These are phyloP conservation scores for Achroia grisella DNA, from an alignment of 1,140 invertebrate genomes.

Conservation along the genomic window DNA sequence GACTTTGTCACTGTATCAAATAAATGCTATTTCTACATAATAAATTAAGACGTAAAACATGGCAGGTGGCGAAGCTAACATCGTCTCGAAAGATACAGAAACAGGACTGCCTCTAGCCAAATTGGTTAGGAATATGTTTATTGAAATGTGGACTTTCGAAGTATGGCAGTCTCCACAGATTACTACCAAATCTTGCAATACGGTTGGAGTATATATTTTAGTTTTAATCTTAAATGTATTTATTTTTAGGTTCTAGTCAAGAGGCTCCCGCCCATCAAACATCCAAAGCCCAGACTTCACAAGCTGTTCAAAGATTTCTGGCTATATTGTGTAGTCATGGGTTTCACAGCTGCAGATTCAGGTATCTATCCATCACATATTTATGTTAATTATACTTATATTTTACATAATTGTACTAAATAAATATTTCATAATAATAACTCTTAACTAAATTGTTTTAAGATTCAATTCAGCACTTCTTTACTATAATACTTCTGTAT, in stretches of 20 bases:
- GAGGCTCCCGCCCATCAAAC: conserved; percentile 90
- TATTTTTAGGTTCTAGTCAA: conserved; percentile 77
- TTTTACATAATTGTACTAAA: conserved; percentile 21
- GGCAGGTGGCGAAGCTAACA: too few relatives aligned
- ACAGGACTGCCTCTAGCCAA: too few relatives aligned
- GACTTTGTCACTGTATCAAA: too few relatives aligned
- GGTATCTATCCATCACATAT: conserved; percentile 57
- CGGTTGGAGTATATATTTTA: too few relatives aligned
- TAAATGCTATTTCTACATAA: too few relatives aligned
- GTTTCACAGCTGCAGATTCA: conserved; percentile 91
- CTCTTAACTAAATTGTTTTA: conserved; percentile 22
- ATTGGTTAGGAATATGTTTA: too few relatives aligned
- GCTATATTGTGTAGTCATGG: conserved; percentile 99
- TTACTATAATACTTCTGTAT: conserved; percentile 3
- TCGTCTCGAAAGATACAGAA: too few relatives aligned
- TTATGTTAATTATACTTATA: conserved; percentile 1
- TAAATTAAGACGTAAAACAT: too few relatives aligned
- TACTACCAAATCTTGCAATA: too few relatives aligned
- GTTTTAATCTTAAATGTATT: too few relatives aligned
- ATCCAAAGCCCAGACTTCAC: conserved; percentile 94
- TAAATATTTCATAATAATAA: conserved; percentile 26
- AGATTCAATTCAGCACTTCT: conserved; percentile 26
- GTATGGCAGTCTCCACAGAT: too few relatives aligned
- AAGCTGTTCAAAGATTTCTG: conserved; percentile 99
- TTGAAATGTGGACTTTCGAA: too few relatives aligned